Base-by-base conservation (phyloP, 2,797 vertebrate genomes). In the Ctenopoma multispine region DNA sequence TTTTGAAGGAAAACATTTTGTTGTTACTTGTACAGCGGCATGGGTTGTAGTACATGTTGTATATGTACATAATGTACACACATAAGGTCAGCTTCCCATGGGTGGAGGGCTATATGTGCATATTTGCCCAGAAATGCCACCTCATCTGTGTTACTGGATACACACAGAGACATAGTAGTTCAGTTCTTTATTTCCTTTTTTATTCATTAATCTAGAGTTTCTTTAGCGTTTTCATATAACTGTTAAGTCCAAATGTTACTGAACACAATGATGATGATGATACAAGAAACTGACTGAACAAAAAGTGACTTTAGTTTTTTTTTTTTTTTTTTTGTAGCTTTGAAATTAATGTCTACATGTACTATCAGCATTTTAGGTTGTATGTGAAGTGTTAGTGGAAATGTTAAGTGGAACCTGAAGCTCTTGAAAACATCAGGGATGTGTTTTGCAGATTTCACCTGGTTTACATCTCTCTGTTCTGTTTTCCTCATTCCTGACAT, bases 401-500 rank as follows among this genome's bases (percentile, higher is more conserved):
- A 69, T 55, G 75, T 41, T 20, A 68, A 67, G 51, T 50, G 57
- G 49, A 38, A 77, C 63, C 64, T 69, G 67, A 59, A 77, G 41
- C 51, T 75, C 61, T 60, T 41, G 63, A 62, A 66, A 77, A 73
- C 50, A 63, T 56, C 56, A 60, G 58, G 31, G 49, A 59, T 68
- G 69, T 48, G 13, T 51, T 46, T 67, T 66, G 64, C 21, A 48
- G 27, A 60, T 57, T 61, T 64, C 66, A 48, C 81, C 59, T 50
- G 12, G 41, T 59, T 84, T 69, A 65, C 72, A 71, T 59, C 47
- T 51, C 46, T 77, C 58, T 82, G 71, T 88, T 78, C 65, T 72
- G 48, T 59, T 79, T 40, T 61, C 81, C 36, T 73, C 36, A 59
- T 80, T 40, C 34, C 44, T 48, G 13, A 87, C 64, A 79, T 66